Evolutionary conservation across 2,888 invertebrate species (phyloP), one percentile per base, ranked within the genome.

Genomic region (Eristalinus sepulchralis): DNA sequence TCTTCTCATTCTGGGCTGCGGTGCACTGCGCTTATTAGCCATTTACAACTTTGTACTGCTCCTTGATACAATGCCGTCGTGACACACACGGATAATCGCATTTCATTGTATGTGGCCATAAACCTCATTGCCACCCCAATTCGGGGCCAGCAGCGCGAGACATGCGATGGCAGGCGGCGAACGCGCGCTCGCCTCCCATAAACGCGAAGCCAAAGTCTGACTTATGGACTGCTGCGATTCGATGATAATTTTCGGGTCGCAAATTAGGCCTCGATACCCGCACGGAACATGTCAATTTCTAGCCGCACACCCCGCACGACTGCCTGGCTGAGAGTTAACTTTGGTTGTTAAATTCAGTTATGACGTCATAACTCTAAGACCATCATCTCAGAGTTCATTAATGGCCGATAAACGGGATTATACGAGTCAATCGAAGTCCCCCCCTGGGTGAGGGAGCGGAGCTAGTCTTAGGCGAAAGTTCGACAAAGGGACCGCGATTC

Each of bases 311-410:
- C 47, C 64, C 62, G 47, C 31, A 53, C 67, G 33, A 67, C 55
- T 47, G 67, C 47, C 53, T 47, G 34, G 57, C 53, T 78, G 71
- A 66, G 17, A n/a, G 59, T 59, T 33, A 72, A 79, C 59, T 66
- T 76, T 71, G 10, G 33, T 24, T 34, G 67, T 77, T 62, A 77
- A 77, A 22, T 59, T 20, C 11, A n/a, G 70, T 75, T 64, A 79
- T 79, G 83, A 75, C 79, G 70, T 70, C 83, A 83, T 79, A 70
- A 70, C 70, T 53, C 63, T 33, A 53, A 47, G 60, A 47, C 59
- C 59, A 70, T 64, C 47, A 55, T 27, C 62, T n/a, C 27, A 20
- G 39, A 34, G 73, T 47, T 64, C 62, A 83, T 70, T 75, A 75
- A 59, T 36, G 68, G 59, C 60, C 73, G 77, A 66, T 68, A 70